Percentiles rank a stretch among this genome's conserved stretches.
phyloP scores from a whole-genome alignment of 2,888 invertebrate species.

The Odontocolon sp. region DNA sequence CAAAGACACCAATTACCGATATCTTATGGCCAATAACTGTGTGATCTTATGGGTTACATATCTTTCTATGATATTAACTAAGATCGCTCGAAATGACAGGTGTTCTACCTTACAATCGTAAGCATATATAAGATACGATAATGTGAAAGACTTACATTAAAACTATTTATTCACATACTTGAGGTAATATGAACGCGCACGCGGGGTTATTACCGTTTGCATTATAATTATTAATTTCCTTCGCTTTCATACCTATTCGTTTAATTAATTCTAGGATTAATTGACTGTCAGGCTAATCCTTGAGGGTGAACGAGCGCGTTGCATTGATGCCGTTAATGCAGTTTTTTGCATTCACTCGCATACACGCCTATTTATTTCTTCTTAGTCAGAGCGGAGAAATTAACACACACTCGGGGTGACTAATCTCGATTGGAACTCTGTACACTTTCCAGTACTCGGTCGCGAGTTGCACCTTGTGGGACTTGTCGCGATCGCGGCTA shows the following conservation, averaged over 20 bases:
- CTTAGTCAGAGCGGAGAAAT: constrained; percentile 35
- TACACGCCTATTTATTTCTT: constrained; percentile 10
- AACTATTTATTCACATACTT: background rate
- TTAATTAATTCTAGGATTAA: constrained; percentile 67
- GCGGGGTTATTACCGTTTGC: constrained; percentile 56
- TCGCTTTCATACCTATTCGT: constrained; percentile 59
- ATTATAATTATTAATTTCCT: constrained; percentile 67
- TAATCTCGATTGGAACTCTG: constrained; percentile 45
- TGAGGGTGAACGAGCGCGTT: constrained; percentile 30
- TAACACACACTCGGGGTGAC: constrained; percentile 51
- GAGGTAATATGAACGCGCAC: background rate
- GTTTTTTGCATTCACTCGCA: constrained; percentile 23
- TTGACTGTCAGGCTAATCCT: constrained; percentile 62
- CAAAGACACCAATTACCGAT: no score
- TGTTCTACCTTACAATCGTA: no score
- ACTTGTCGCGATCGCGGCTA: constrained; percentile 28
- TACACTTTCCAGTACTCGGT: background rate
- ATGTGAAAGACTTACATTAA: no score
- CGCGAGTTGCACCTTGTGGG: constrained; percentile 15
- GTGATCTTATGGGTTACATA: no score
- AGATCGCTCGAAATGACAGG: no score
- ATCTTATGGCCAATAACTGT: no score
- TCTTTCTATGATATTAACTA: no score
- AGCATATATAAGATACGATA: no score
- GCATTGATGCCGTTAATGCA: constrained; percentile 25